Evolutionary conservation across 2,888 invertebrate genomes (phyloP), one percentile per base, ranked within the genome.

Genomic region (Melieria omissa): DNA sequence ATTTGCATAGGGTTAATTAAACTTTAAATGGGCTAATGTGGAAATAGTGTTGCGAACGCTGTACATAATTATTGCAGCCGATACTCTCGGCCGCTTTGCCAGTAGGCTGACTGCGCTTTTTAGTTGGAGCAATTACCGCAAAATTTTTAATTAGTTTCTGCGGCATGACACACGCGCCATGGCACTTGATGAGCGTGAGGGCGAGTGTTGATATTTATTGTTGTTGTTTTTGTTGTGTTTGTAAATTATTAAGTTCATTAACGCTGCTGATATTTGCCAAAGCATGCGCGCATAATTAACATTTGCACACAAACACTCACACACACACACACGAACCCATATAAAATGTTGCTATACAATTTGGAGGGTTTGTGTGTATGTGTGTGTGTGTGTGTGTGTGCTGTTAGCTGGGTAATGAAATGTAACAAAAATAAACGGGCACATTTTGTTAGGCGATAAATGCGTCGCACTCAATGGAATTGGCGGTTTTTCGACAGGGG

Each of bases 231-330:
- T 46, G n/a, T 16, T 29, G 47, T 10, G 1, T 29, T 1, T 46
- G 29, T 47, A 16, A 69, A 63, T 69, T 62, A 69, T 69, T 62
- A 63, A 62, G 55, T 63, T 63, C 69, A 69, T 69, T 63, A 69
- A 54, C 62, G 41, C 8, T 52, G 9, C 14, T 45, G 46, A 29
- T 69, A 62, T 52, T 52, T 62, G 62, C 55, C 46, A 44, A 69
- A 14, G 49, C 49, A 67, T 49, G 67, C 42, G 49, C 5, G 49
- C 60, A 29, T 67, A 67, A 67, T 67, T 67, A 67, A 67, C 47
- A 60, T 58, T 58, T 62, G 16, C 62, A 45, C 45, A 69, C 61
- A 46, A 12, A 61, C 10, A 45, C n/a, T 12, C 60, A 6, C 45
- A 61, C n/a, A 12, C 0, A 61, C 16, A 46, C 45, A 46, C 4